phyloP scores from a whole-genome alignment of 2,888 invertebrate species.

The Perdita meconis region DNA sequence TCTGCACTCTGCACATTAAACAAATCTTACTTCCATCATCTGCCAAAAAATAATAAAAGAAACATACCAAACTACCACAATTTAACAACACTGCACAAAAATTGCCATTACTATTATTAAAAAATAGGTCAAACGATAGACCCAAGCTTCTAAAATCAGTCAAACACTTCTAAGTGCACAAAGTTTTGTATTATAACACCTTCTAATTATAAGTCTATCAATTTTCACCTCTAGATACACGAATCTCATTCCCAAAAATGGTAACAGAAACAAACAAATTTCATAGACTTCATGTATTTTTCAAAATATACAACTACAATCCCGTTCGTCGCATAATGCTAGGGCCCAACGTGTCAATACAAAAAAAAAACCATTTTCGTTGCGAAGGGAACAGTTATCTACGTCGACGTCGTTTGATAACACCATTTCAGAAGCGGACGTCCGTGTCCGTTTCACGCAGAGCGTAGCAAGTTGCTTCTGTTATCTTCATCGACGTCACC shows the following conservation, averaged over 20 bases:
- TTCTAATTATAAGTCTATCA: background rate
- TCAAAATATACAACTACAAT: background rate
- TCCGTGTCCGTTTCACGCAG: constrained; percentile 46
- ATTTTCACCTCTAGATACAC: too few relatives aligned
- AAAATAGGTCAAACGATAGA: background rate
- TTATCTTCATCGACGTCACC: constrained; percentile 45
- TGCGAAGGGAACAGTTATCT: constrained; percentile 49
- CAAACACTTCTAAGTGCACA: background rate
- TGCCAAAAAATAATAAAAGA: too few relatives aligned
- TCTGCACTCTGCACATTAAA: background rate
- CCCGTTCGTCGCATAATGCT: background rate
- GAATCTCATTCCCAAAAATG: background rate
- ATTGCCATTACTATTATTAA: too few relatives aligned
- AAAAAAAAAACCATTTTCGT: constrained; percentile 17
- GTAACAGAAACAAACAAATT: constrained; percentile 26
- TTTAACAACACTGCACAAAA: too few relatives aligned
- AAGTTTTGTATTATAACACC: background rate
- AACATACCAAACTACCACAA: too few relatives aligned
- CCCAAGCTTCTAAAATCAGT: background rate
- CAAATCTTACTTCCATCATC: background rate
- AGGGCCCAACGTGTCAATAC: background rate
- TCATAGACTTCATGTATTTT: background rate
- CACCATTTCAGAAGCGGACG: constrained; percentile 23
- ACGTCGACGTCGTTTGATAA: constrained; percentile 52
- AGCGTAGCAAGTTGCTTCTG: constrained; percentile 49